Evolutionary conservation across 2,113 vertebrate genomes (phyloP).

Genomic region (Tenrec ecaudatus): DNA sequence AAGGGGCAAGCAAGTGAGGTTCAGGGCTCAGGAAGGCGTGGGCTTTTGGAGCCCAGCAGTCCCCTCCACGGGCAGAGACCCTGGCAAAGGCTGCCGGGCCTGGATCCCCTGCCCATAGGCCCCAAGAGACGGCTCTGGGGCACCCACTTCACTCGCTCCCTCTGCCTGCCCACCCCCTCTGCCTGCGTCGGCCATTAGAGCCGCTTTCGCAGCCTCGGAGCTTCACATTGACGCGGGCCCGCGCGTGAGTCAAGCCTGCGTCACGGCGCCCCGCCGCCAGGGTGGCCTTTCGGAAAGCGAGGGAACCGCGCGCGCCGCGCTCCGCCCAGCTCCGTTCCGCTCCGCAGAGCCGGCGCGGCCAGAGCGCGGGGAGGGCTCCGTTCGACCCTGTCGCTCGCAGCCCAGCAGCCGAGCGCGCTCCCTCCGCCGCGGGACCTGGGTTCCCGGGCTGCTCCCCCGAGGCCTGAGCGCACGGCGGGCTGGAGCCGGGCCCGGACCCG

Average conservation of each 20-base stretch:
- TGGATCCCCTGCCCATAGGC: background rate
- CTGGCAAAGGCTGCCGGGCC: background rate
- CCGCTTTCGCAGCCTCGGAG: conserved; percentile 47
- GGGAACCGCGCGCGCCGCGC: conserved; percentile 75
- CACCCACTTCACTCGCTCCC: background rate
- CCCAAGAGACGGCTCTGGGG: background rate
- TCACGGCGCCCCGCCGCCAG: conserved; percentile 84
- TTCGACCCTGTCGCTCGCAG: background rate
- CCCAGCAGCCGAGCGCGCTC: background rate
- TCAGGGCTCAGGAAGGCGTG: background rate
- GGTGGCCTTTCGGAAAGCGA: conserved; percentile 78
- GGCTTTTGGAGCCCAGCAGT: background rate
- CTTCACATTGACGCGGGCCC: conserved; percentile 83
- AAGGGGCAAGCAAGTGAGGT: background rate
- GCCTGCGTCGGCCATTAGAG: conserved; percentile 51
- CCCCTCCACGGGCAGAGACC: background rate
- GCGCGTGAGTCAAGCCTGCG: conserved; percentile 88
- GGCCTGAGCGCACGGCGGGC: conserved; percentile 8
- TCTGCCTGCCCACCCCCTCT: background rate
- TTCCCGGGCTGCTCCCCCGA: background rate
- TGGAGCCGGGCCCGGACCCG: background rate
- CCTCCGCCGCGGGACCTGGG: background rate
- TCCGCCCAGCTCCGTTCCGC: conserved; percentile 81
- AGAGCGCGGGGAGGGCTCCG: conserved; percentile 43
- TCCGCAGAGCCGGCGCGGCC: conserved; percentile 75